Evolutionary conservation across 2,797 vertebrate genomes (phyloP).

Genomic region (Chiloscyllium punctatum): DNA sequence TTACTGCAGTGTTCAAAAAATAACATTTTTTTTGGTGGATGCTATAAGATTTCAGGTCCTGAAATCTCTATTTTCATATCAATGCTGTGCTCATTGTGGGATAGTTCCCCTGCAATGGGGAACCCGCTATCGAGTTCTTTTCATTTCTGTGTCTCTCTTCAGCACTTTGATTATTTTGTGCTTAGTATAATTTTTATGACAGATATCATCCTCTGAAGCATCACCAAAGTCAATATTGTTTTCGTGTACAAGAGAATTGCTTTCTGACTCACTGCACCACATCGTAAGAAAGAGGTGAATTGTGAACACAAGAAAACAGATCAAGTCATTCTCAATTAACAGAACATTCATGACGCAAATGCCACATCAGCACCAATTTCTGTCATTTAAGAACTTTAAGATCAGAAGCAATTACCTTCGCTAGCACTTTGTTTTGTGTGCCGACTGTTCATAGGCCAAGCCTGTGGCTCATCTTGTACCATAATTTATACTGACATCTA

Average conservation of each 20-base stretch:
- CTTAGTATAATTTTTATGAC: constrained; percentile 12
- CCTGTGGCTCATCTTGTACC: constrained; percentile 61
- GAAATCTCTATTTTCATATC: too few relatives aligned
- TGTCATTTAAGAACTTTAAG: constrained; percentile 66
- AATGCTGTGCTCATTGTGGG: too few relatives aligned
- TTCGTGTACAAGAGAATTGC: background rate
- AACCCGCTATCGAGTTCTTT: background rate
- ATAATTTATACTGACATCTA: constrained; percentile 89
- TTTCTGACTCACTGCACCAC: background rate
- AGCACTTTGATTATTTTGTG: background rate
- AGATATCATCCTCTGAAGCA: background rate
- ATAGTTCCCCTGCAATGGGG: background rate
- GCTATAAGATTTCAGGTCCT: background rate
- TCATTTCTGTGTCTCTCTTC: background rate
- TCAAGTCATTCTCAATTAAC: constrained; percentile 62
- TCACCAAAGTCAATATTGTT: constrained; percentile 8
- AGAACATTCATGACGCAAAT: constrained; percentile 63
- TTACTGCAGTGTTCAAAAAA: background rate
- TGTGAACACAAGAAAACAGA: constrained; percentile 41
- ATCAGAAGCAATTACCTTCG: constrained; percentile 77
- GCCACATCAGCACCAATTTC: constrained; percentile 73
- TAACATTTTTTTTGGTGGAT: too few relatives aligned
- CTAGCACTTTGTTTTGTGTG: constrained; percentile 68
- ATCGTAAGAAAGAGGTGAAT: background rate
- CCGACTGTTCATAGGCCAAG: constrained; percentile 62